phyloP scores from a whole-genome alignment of 2,797 vertebrate genomes.

The Centroberyx gerrardi region DNA sequence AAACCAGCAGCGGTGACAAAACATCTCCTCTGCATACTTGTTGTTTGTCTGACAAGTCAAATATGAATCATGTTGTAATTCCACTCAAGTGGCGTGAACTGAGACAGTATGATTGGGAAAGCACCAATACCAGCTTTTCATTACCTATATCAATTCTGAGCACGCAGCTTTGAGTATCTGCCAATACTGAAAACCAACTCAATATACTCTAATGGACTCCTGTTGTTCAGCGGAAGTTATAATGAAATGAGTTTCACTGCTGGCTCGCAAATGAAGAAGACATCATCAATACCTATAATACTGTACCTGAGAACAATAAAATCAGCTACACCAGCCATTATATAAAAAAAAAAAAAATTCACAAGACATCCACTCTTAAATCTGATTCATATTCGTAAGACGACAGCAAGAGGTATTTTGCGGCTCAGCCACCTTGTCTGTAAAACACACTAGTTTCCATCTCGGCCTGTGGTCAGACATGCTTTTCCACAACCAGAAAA shows the following conservation, averaged over 20 bases:
- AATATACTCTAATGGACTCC: not conserved
- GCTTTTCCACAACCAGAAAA: slow-evolving; percentile 23
- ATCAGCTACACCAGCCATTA: not conserved
- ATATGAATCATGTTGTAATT: no score
- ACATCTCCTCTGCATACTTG: no score
- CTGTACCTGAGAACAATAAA: not conserved
- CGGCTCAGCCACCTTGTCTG: slow-evolving; percentile 11
- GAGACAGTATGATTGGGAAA: no score
- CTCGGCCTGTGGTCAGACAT: slow-evolving; percentile 48
- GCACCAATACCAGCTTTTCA: not conserved
- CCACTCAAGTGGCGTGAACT: no score
- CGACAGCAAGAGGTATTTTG: not conserved
- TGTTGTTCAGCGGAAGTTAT: not conserved
- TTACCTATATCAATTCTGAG: not conserved
- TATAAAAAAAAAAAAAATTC: not conserved
- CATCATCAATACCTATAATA: not conserved
- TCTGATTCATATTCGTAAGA: not conserved
- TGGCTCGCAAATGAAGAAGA: not conserved
- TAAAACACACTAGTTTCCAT: slow-evolving; percentile 39
- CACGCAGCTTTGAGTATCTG: not conserved
- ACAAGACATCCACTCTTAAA: not conserved
- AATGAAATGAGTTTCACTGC: not conserved
- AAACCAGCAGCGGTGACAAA: no score
- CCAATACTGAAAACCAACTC: not conserved
- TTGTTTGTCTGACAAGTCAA: no score